Evolutionary conservation across 2,797 vertebrate species (phyloP).

Genomic region (Eulemur coronatus): DNA sequence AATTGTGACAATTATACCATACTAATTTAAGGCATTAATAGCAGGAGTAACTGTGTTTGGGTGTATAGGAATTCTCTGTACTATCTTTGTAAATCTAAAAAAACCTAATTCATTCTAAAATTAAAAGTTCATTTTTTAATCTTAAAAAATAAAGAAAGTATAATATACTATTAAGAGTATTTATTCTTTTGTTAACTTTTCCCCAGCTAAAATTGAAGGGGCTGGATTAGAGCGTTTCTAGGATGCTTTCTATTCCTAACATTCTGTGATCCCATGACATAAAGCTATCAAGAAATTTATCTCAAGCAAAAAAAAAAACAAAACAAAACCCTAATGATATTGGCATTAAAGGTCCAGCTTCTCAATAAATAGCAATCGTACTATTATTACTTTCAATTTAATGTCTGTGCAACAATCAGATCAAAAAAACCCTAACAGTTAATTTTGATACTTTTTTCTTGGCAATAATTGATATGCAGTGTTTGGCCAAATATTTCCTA

Average conservation of each 20-base stretch:
- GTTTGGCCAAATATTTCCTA: slow-evolving; percentile 27
- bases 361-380: neutral
- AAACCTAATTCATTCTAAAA: neutral
- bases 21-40: neutral
- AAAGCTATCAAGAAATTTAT: slow-evolving; percentile 38
- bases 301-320: neutral
- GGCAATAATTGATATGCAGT: neutral
- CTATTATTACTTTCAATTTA: neutral
- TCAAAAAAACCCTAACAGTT: neutral
- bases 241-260: neutral
- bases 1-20: neutral
- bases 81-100: neutral
- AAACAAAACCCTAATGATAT: neutral
- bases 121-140: neutral
- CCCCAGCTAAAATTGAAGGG: neutral
- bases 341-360: neutral
- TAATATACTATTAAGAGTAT: neutral
- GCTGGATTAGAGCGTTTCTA: neutral
- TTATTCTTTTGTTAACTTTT: slow-evolving; percentile 32
- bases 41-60: neutral
- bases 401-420: neutral
- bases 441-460: slow-evolving; percentile 20
- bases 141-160: neutral
- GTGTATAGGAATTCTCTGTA: neutral
- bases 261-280: neutral